Evolutionary conservation across 2,797 vertebrate species (phyloP), one percentile per base, ranked within the genome.

Genomic region (Muscicapa striata): DNA sequence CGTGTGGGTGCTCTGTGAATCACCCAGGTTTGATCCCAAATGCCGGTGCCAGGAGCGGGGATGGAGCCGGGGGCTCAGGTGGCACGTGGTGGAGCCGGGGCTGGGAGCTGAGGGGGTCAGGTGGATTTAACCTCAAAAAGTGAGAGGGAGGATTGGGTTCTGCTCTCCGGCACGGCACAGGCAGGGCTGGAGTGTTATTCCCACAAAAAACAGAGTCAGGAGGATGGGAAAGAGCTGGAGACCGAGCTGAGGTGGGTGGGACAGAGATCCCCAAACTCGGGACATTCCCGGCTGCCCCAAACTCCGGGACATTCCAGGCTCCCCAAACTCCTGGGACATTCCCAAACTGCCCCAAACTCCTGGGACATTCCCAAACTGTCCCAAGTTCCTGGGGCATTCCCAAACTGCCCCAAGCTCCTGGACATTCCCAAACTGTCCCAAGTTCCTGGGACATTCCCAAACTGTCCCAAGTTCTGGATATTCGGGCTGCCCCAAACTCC

Each of bases 1-100:
- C 30, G 84, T 62, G 80, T 74, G 94, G 90, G 87, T 45, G 88
- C 93, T 80, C 61, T 11, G 59, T 95, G 90, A 96, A 43, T 96
- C 89, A 90, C 67, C 3, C 21, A 41, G 93, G 34, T 67, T 49
- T 51, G 29, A 30, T 52, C 84, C 41, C 3, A 7, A 24, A 58
- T 13, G 40, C 11, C 6, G 17, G 49, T 9, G 75, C 2, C 5
- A 5, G 2, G 8, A 57, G 61, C 29, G 40, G 41, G 36, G 26
- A 27, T 2, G 23, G 22, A 12, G 1, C 16, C 2, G 51, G 27
- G 5, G 11, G 54, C 36, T 10, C 0, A 54, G 40, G 40, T 40
- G 40, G 40, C 32, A 8, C 3, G 8, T 2, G 43, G 21, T 18
- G 16, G 10, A 17, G 67, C 4, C n/a, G 15, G 23, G 58, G 12